Base-by-base conservation (phyloP, 2,888 invertebrate species). In the Amiota minor region DNA sequence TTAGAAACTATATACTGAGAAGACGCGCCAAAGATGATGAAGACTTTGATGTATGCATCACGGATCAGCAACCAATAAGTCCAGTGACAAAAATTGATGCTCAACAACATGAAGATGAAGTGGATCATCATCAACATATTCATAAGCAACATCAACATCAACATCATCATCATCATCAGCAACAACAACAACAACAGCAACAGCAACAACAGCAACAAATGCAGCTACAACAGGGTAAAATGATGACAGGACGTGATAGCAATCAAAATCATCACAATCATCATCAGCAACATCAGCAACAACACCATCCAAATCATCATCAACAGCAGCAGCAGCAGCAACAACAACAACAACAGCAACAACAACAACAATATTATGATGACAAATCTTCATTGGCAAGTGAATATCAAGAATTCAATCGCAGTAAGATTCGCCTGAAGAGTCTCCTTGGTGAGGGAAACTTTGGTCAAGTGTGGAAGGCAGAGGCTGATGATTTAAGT, bases 401-500 rank as follows among this genome's bases (percentile, higher is more conserved):
- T 55, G 83, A 83, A 23, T 83, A 72, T 8, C 88, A 88, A 92
- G 95, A 96, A 87, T 95, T 96, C 85, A 94, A 95, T 0, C 91
- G 96, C 77, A 93, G 93, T 77, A 94, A 95, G 82, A 91, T 96
- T 65, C 92, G 95, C 59, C 90, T 96, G 72, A 94, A 95, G 84
- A 95, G 95, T 20, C 91, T 95, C 70, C 90, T 96, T 45, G 96
- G 96, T 9, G 95, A 96, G 89, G 96, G 96, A 50, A 95, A 96
- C 89, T 96, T 96, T 88, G 96, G 96, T 35, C 95, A 95, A 92
- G 95, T 96, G 18, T 95, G 95, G 95, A 95, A 95, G 89, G 96
- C 95, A 4, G 95, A 96, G 89, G 95, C 95, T 0, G 94, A 95
- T 81, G 95, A 95, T 83, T 90, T 95, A 72, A 93, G 93, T 65